Conservation (phyloP, 1,140 invertebrate genomes). For the Aphaenogaster ashmeadi region DNA sequence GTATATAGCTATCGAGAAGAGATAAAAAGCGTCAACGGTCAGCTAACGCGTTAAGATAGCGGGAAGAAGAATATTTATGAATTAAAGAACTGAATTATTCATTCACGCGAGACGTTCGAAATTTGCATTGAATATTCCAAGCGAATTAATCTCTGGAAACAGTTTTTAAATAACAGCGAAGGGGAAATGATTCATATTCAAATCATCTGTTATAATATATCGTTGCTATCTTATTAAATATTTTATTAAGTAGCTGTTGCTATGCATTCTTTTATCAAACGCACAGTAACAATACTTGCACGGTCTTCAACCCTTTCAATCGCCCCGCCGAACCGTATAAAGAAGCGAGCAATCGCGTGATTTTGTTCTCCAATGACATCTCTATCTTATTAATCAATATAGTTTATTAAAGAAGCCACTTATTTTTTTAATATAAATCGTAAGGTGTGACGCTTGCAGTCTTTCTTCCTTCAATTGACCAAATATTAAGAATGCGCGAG, state of each 20-base stretch:
- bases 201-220: background rate
- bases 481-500: background rate
- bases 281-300: no score
- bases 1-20: background rate
- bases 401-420: background rate
- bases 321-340: background rate
- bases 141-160: background rate
- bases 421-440: background rate
- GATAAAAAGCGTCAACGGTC: background rate
- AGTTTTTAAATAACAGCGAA: background rate
- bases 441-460: background rate
- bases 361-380: background rate
- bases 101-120: background rate
- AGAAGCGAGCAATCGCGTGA: background rate
- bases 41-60: background rate
- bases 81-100: background rate
- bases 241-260: background rate
- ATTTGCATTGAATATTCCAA: background rate
- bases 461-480: background rate
- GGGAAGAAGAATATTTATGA: background rate
- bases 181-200: background rate
- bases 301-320: slow-evolving; percentile 1
- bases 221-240: background rate
- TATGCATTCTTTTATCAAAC: no score
- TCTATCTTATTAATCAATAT: background rate